phyloP scores from a whole-genome alignment of 1,140 invertebrate species.

The Vanessa atalanta region DNA sequence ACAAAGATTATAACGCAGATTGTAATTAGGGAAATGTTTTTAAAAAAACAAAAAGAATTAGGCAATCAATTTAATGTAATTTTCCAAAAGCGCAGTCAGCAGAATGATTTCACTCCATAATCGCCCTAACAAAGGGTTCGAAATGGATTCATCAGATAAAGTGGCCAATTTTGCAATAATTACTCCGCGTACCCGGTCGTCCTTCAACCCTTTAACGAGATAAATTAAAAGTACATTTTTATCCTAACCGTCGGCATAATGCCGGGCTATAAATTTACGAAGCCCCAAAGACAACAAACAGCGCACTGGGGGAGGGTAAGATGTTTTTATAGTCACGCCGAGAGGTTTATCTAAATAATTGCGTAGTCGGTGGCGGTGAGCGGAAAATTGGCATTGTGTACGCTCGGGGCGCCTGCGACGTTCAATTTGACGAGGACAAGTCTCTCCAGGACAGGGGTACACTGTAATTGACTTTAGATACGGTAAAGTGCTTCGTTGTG shows the following conservation, averaged over 20 bases:
- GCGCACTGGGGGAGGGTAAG: conserved; percentile 65
- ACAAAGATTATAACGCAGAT: neutral
- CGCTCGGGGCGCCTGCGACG: conserved; percentile 44
- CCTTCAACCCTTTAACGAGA: conserved; percentile 80
- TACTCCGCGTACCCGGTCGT: conserved; percentile 76
- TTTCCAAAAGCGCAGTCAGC: conserved; percentile 69
- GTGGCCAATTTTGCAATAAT: conserved; percentile 80
- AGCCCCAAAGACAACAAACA: conserved; percentile 78
- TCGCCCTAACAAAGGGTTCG: conserved; percentile 63
- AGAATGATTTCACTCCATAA: conserved; percentile 71
- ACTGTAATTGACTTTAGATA: conserved; percentile 42
- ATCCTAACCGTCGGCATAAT: conserved; percentile 75
- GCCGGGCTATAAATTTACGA: conserved; percentile 75
- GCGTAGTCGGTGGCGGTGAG: conserved; percentile 76
- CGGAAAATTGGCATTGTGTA: conserved; percentile 78
- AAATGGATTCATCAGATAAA: conserved; percentile 78
- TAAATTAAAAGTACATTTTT: conserved; percentile 81
- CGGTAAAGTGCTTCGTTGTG: conserved; percentile 21
- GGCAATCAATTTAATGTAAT: conserved; percentile 67
- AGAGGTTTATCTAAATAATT: conserved; percentile 81
- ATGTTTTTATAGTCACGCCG: conserved; percentile 79
- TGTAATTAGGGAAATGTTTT: neutral
- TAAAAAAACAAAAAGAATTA: conserved; percentile 16
- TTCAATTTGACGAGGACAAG: conserved; percentile 50
- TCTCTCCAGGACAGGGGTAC: conserved; percentile 40